Conservation (phyloP, 2,888 invertebrate species). For the Cinara cedri region DNA sequence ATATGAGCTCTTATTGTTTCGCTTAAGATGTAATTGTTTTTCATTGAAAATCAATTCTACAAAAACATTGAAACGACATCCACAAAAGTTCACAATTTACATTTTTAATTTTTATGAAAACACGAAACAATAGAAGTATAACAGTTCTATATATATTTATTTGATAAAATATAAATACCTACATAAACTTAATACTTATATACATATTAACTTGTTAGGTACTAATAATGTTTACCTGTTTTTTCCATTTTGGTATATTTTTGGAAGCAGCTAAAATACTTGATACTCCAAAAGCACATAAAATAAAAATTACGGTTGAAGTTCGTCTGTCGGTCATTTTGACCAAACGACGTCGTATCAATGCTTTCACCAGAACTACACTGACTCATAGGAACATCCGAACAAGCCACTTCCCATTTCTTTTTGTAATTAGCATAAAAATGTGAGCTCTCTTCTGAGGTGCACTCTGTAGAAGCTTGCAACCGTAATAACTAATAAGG, state of each 20-base stretch:
- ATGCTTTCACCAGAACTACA: constrained; percentile 54
- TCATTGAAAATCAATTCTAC: not conserved
- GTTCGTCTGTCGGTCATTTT: constrained; percentile 41
- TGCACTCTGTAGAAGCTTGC: not conserved
- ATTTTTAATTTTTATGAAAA: not conserved
- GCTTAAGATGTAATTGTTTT: constrained; percentile 5
- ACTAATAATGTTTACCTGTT: constrained; percentile 68
- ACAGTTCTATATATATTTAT: not conserved
- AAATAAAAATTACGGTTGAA: constrained; percentile 49
- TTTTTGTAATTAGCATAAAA: constrained; percentile 49
- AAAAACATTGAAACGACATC: not conserved
- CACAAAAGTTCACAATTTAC: not conserved
- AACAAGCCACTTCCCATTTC: constrained; percentile 50
- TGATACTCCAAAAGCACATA: constrained; percentile 56
- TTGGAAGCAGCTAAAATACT: constrained; percentile 60
- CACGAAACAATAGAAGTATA: not conserved
- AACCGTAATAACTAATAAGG: not conserved
- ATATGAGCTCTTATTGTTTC: constrained; percentile 27
- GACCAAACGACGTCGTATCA: constrained; percentile 54
- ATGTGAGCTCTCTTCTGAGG: constrained; percentile 21
- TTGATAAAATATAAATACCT: not conserved
- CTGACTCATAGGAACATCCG: constrained; percentile 56
- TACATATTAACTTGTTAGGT: not conserved
- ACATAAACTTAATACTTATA: not conserved
- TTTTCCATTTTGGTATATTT: constrained; percentile 81